A percentile compares a stretch with the other conserved stretches of the same genome.
phyloP scores from a whole-genome alignment of 2,797 vertebrate species.

The Pangasius macronema region DNA sequence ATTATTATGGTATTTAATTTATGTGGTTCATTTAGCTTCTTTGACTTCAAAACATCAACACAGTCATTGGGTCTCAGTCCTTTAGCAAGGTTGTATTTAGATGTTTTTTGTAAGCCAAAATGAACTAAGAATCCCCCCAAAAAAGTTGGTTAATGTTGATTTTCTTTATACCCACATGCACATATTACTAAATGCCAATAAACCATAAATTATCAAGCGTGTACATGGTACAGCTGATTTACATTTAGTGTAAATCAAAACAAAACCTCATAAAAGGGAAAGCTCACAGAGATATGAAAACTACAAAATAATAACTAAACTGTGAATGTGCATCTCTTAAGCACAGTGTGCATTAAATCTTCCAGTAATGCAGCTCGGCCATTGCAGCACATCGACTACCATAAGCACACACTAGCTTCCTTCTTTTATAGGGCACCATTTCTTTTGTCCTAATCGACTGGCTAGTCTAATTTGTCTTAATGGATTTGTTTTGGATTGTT shows the following conservation, averaged over 20 bases:
- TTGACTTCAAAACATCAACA: constrained; percentile 33
- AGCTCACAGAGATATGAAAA: not conserved
- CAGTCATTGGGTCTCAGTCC: constrained; percentile 29
- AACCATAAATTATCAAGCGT: not conserved
- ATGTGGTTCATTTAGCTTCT: constrained; percentile 50
- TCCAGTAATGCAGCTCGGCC: not conserved
- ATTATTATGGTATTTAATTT: constrained; percentile 46
- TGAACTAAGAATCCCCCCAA: not conserved
- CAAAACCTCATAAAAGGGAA: not conserved
- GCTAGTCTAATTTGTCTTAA: constrained; percentile 8
- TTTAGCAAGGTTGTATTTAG: not conserved
- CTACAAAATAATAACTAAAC: not conserved
- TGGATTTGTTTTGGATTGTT: not conserved
- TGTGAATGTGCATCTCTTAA: not conserved
- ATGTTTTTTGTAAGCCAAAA: not conserved
- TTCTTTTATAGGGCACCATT: not conserved
- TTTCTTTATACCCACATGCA: not conserved
- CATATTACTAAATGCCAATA: not conserved
- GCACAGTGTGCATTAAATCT: not conserved
- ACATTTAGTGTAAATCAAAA: not conserved
- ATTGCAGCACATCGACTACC: not conserved
- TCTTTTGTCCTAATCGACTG: constrained; percentile 1
- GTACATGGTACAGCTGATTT: not conserved
- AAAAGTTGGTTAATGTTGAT: not conserved
- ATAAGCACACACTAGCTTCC: not conserved